These are phyloP conservation scores for Pitangus sulphuratus DNA, from an alignment of 2,797 vertebrate species.

Conservation along the genomic window DNA sequence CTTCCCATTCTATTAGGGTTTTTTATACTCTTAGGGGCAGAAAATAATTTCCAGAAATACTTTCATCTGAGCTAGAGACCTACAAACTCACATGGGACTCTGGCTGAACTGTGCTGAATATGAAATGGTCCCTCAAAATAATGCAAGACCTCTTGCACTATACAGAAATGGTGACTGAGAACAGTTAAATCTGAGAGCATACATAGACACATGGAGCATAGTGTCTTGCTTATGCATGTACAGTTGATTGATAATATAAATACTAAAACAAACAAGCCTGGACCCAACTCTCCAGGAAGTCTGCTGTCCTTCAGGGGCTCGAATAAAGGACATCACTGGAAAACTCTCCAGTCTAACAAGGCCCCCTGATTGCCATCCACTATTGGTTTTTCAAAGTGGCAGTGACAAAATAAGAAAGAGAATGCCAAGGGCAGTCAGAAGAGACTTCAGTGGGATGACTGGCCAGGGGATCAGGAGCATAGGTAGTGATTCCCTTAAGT, in stretches of 20 bases:
- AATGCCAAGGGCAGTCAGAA: not conserved
- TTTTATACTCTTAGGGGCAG: not conserved
- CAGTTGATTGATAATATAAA: not conserved
- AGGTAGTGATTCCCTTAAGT: not conserved
- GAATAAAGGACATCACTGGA: not conserved
- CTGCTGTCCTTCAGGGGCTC: no score
- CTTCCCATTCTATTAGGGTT: not conserved
- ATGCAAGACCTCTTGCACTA: not conserved
- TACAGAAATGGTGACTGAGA: not conserved
- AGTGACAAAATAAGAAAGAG: not conserved
- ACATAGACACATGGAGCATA: not conserved
- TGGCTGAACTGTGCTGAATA: not conserved
- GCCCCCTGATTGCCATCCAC: not conserved
- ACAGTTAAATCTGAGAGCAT: not conserved
- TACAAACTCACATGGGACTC: rapidly evolving
- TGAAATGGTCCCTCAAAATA: not conserved
- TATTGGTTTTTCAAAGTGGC: no score
- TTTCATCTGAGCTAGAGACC: not conserved
- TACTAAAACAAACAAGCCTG: not conserved
- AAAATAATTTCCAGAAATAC: not conserved
- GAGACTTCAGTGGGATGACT: not conserved
- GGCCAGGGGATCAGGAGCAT: not conserved
- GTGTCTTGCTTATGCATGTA: not conserved
- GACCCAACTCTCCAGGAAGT: not conserved
- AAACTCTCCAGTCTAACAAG: not conserved